phyloP scores from a whole-genome alignment of 2,797 vertebrate genomes.

The Danio tinwini region DNA sequence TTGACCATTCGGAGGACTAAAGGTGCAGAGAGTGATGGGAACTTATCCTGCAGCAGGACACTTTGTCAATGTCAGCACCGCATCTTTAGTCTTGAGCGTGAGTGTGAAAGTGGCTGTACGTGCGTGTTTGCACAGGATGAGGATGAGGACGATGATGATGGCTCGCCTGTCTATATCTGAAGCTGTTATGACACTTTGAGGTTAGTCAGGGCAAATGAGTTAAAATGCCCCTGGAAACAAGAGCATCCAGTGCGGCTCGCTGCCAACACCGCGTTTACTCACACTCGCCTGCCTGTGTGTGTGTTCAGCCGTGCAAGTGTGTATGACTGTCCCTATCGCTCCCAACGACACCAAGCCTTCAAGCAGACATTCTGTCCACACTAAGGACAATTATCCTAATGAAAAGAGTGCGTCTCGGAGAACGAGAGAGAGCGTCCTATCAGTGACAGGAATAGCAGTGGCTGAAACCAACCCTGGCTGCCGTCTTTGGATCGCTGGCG shows the following conservation, averaged over 20 bases:
- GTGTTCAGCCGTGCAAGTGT: slow-evolving; percentile 40
- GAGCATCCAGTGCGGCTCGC: slow-evolving; percentile 69
- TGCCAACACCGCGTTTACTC: slow-evolving; percentile 58
- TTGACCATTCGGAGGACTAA: too few species aligned
- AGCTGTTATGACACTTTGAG: slow-evolving; percentile 81
- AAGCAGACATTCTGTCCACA: slow-evolving; percentile 69
- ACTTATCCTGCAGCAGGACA: neutral
- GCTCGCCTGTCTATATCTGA: slow-evolving; percentile 58
- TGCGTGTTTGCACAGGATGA: neutral
- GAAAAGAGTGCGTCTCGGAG: slow-evolving; percentile 56
- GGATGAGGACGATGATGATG: neutral
- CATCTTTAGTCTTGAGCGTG: neutral
- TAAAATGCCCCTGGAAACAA: slow-evolving; percentile 71
- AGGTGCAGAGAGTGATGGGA: neutral
- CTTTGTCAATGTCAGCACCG: neutral
- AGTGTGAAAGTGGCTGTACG: slow-evolving; percentile 31
- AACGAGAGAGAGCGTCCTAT: slow-evolving; percentile 33
- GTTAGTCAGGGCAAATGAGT: slow-evolving; percentile 76
- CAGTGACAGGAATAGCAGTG: slow-evolving; percentile 55
- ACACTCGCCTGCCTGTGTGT: slow-evolving; percentile 4
- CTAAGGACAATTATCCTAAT: slow-evolving; percentile 73
- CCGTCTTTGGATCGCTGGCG: slow-evolving; percentile 19
- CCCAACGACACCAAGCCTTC: slow-evolving; percentile 69
- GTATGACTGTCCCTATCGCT: slow-evolving; percentile 39
- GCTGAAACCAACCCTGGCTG: slow-evolving; percentile 26